Percentiles rank a stretch among this genome's conserved stretches.
Evolutionary conservation across 1,140 invertebrate genomes (phyloP).

Genomic region (Melipona quadrifasciata): DNA sequence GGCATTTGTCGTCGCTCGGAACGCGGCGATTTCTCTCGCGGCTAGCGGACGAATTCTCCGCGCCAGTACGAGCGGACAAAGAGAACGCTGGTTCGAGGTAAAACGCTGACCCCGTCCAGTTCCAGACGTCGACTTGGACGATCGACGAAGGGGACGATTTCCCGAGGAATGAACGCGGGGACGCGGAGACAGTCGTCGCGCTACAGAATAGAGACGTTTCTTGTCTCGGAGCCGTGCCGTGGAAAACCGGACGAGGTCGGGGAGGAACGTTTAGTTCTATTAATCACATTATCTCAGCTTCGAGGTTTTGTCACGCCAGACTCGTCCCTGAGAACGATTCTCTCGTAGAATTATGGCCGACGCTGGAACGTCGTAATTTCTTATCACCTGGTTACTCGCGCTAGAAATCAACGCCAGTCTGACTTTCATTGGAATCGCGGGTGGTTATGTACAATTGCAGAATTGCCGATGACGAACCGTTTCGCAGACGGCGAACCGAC

Average conservation of each 20-base stretch:
- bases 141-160: background rate
- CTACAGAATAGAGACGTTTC: constrained; percentile 61
- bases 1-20: constrained; percentile 43
- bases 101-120: constrained; percentile 57
- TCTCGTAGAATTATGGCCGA: constrained; percentile 14
- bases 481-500: background rate
- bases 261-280: constrained; percentile 66
- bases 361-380: constrained; percentile 12
- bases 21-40: background rate
- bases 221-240: constrained; percentile 33
- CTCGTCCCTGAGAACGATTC: constrained; percentile 40
- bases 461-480: background rate
- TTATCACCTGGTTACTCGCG: background rate
- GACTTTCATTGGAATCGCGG: background rate
- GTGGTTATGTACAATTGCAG: background rate
- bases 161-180: no score
- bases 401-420: background rate
- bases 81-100: constrained; percentile 16
- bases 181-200: constrained; percentile 57
- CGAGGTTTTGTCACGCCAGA: constrained; percentile 59
- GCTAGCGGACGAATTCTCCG: constrained; percentile 3
- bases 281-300: constrained; percentile 73
- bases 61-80: constrained; percentile 54
- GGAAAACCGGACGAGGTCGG: constrained; percentile 20
- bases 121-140: background rate